Evolutionary conservation across 2,888 invertebrate species (phyloP).

Genomic region (Cheiracanthium punctorium): DNA sequence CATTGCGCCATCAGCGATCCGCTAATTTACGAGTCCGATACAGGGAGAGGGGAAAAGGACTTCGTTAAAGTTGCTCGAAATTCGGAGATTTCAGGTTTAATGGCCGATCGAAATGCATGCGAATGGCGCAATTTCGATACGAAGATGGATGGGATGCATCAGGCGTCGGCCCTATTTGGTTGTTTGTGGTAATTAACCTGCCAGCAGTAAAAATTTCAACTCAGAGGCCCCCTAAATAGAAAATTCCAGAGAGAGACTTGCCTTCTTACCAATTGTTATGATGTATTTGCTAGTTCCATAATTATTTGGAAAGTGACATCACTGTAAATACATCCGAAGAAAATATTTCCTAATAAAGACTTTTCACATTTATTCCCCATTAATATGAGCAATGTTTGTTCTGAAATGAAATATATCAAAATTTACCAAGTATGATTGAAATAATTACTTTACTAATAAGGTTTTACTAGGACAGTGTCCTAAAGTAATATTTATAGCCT

Average conservation of each 20-base stretch:
- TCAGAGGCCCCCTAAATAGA: not conserved
- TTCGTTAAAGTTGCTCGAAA: constrained; percentile 2
- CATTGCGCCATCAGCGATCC: not conserved
- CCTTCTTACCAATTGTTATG: too few species aligned
- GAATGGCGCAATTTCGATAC: constrained; percentile 22
- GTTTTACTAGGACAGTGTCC: too few species aligned
- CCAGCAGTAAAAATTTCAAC: not conserved
- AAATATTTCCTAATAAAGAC: too few species aligned
- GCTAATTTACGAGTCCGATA: constrained; percentile 42
- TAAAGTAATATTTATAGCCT: too few species aligned
- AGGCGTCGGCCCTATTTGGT: not conserved
- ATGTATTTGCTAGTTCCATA: too few species aligned
- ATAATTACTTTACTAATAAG: too few species aligned
- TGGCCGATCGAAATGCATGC: constrained; percentile 21
- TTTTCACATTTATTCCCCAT: too few species aligned
- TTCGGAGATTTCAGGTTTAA: constrained; percentile 18
- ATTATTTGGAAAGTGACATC: too few species aligned
- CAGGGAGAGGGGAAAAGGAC: not conserved
- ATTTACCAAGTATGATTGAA: too few species aligned
- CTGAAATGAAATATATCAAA: too few species aligned
- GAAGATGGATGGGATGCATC: constrained; percentile 18
- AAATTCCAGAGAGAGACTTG: not conserved
- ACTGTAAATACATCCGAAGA: too few species aligned
- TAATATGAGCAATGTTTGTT: too few species aligned
- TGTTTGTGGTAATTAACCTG: constrained; percentile 14